A percentile compares a stretch with the other conserved stretches of the same genome.
phyloP scores from a whole-genome alignment of 2,888 invertebrate species.

The Chrysotoxum bicinctum region DNA sequence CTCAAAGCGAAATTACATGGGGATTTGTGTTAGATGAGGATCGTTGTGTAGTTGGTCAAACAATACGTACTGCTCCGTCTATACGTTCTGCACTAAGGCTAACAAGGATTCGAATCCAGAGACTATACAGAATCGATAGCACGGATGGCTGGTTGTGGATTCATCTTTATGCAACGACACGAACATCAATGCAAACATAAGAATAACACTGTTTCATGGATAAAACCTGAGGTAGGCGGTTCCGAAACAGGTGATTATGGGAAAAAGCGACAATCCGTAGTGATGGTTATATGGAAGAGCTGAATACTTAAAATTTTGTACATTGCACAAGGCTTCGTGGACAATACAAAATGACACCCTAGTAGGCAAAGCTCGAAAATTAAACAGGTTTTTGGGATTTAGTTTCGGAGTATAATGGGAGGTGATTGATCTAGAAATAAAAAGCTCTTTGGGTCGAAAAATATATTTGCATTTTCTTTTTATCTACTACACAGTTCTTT shows the following conservation, averaged over 20 bases:
- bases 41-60: conserved; percentile 54
- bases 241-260: conserved; percentile 44
- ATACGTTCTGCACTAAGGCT: neutral
- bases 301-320: conserved; percentile 16
- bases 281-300: neutral
- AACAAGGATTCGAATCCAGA: conserved; percentile 33
- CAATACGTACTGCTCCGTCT: conserved; percentile 8
- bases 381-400: neutral
- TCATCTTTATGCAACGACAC: conserved; percentile 45
- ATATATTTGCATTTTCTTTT: no score
- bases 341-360: neutral
- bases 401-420: no score
- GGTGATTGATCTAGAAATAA: no score
- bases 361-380: neutral
- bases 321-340: neutral
- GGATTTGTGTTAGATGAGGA: conserved; percentile 64
- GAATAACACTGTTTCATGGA: conserved; percentile 53
- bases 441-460: no score
- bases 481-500: no score
- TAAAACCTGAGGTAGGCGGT: conserved; percentile 29
- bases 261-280: conserved; percentile 25
- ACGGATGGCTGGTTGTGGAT: conserved; percentile 14
- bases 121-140: conserved; percentile 33
- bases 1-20: conserved; percentile 59
- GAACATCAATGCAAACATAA: conserved; percentile 55